Evolutionary conservation across 2,113 vertebrate genomes (phyloP).

Genomic region (Columbina picui): DNA sequence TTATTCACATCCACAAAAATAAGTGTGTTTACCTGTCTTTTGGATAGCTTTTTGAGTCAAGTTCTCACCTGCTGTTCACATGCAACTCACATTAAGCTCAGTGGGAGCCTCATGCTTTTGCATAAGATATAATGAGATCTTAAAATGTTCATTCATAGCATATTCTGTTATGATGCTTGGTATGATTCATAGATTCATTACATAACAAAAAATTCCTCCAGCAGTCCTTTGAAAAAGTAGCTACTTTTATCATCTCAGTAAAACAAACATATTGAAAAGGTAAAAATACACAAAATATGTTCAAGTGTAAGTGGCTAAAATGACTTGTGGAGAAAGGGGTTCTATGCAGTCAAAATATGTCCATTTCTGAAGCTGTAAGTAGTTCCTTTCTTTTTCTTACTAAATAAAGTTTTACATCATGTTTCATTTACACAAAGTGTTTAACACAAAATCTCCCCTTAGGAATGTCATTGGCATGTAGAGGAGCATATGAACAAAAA

Average conservation of each 20-base stretch:
- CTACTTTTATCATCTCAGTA: background rate
- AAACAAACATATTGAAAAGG: background rate
- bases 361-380: background rate
- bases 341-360: background rate
- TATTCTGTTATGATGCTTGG: background rate
- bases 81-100: background rate
- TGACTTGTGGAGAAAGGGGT: background rate
- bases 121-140: background rate
- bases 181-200: background rate
- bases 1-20: slow-evolving; percentile 8
- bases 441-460: background rate
- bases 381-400: background rate
- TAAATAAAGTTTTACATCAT: background rate
- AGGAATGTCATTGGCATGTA: background rate
- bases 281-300: background rate
- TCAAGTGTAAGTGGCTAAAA: background rate
- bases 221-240: background rate
- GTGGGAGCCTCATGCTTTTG: background rate
- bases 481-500: background rate
- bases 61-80: background rate
- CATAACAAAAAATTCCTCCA: background rate
- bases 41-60: background rate
- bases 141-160: background rate
- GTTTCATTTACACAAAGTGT: background rate
- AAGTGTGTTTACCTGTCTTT: background rate